Percentiles rank a stretch among this genome's conserved stretches.
phyloP scores from a whole-genome alignment of 2,113 vertebrate genomes.

The Macroglossus sobrinus region DNA sequence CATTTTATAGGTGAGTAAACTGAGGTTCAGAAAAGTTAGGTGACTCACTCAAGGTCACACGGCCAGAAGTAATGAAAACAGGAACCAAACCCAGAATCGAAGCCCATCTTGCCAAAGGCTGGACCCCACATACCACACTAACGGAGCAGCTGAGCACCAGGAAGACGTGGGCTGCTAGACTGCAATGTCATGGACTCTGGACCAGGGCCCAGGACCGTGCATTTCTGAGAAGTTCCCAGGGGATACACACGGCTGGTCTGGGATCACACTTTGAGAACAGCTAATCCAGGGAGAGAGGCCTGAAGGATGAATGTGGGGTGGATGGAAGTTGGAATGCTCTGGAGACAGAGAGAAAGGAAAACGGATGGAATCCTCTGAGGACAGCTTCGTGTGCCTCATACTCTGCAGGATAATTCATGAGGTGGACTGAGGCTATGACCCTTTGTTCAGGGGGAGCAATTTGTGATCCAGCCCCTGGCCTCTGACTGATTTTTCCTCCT shows the following conservation, averaged over 20 bases:
- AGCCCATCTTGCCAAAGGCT: background rate
- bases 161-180: background rate
- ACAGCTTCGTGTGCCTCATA: background rate
- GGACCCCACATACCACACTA: background rate
- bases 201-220: background rate
- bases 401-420: background rate
- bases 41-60: background rate
- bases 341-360: background rate
- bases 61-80: background rate
- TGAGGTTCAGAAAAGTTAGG: background rate
- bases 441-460: background rate
- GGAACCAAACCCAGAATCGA: background rate
- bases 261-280: background rate
- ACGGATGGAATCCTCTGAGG: background rate
- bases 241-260: too few relatives aligned
- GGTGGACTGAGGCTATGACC: background rate
- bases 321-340: accelerated
- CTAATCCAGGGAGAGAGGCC: background rate
- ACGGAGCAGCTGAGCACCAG: background rate
- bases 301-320: background rate
- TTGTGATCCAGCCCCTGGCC: background rate
- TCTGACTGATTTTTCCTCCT: background rate
- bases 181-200: background rate
- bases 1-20: background rate
- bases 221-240: background rate